phyloP scores from a whole-genome alignment of 1,140 invertebrate species.

The Periplaneta americana region DNA sequence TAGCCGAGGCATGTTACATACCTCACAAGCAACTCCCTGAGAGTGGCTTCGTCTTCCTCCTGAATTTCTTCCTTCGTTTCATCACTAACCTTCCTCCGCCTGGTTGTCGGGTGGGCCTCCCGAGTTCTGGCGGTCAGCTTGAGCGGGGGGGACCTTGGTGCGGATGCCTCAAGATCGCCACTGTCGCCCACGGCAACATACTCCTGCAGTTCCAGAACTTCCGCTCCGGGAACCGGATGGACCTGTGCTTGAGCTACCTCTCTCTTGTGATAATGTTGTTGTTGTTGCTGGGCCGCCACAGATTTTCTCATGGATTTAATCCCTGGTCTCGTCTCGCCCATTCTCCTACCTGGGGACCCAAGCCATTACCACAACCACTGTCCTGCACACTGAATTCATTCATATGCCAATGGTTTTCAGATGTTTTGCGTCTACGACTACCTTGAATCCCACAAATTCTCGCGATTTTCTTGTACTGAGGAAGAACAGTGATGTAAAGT shows the following conservation, averaged over 20 bases:
- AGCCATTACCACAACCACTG: constrained; percentile 1
- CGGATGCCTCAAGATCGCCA: constrained; percentile 6
- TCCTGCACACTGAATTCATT: not conserved
- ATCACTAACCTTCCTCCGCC: constrained; percentile 43
- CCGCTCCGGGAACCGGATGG: constrained; percentile 6
- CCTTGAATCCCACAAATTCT: too few relatives aligned
- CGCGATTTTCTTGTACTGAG: too few relatives aligned
- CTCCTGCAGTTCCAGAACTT: constrained; percentile 16
- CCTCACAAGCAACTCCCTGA: constrained; percentile 82
- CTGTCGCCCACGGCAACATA: constrained; percentile 12
- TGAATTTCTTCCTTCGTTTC: constrained; percentile 51
- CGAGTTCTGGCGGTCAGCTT: constrained; percentile 41
- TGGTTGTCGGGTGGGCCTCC: constrained; percentile 23
- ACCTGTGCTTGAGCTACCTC: constrained; percentile 9
- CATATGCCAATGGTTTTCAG: too few relatives aligned
- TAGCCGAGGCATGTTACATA: constrained; percentile 43
- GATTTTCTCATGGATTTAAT: constrained; percentile 11
- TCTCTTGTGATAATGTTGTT: not conserved
- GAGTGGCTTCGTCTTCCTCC: constrained; percentile 77
- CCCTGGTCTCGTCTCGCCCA: constrained; percentile 11
- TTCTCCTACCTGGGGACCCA: constrained; percentile 8
- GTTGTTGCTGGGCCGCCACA: constrained; percentile 1
- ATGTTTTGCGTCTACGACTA: too few relatives aligned
- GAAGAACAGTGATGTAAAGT: too few relatives aligned
- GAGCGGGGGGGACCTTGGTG: constrained; percentile 25